Percentiles rank a stretch among this genome's conserved stretches.
phyloP scores from a whole-genome alignment of 2,797 vertebrate genomes.

The Cebuella pygmaea region DNA sequence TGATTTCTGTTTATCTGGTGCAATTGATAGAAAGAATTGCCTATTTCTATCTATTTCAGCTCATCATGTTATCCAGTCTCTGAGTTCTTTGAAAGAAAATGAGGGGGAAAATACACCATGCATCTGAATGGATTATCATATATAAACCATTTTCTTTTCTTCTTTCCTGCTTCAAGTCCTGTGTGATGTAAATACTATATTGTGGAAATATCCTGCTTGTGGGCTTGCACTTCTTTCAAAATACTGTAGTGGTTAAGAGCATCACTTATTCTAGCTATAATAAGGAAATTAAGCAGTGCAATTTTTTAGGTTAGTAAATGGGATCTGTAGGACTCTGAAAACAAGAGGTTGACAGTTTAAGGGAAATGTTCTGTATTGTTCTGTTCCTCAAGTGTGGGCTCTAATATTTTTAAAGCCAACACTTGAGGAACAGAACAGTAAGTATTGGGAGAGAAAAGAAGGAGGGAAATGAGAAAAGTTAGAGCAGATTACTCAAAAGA shows the following conservation, averaged over 20 bases:
- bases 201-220: background rate
- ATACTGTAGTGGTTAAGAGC: background rate
- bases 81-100: background rate
- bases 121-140: background rate
- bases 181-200: background rate
- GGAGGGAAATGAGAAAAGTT: background rate
- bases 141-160: background rate
- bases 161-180: background rate
- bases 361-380: background rate
- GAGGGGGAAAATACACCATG: background rate
- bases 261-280: background rate
- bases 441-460: background rate
- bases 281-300: background rate
- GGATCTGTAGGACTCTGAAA: background rate
- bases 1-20: background rate
- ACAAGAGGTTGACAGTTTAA: background rate
- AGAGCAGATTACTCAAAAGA: background rate
- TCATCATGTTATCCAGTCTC: background rate
- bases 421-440: background rate
- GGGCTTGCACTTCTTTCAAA: background rate
- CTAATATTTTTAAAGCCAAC: background rate
- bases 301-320: background rate
- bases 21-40: background rate
- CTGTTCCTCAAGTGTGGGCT: no score
- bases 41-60: background rate